Base-by-base conservation (phyloP, 23 tunicate genomes). In the Botrylloides violaceus region DNA sequence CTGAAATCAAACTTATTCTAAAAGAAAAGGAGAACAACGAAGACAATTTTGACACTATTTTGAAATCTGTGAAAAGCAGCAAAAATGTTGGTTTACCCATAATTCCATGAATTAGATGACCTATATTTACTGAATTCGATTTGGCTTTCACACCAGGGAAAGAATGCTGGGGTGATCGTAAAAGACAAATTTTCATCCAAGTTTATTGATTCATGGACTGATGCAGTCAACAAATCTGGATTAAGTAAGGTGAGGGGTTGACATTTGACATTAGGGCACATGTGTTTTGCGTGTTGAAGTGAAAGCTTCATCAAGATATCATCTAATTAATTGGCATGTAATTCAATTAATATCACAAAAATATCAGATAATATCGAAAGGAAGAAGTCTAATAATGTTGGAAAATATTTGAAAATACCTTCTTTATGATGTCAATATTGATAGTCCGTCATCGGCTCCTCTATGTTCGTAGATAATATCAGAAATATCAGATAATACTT, bases 111-210 rank as follows among this genome's bases (percentile, higher is more conserved):
- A 71, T 49, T 19, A 0, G 9, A 21, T 43, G 53, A 7, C 15
- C 12, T 43, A 7, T 9, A 43, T 7, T 43, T 65, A 65, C 71
- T 65, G 0, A 65, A 31, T 12, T 0, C 37, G 18, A 68, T 36
- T 59, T 34, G 29, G 21, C 61, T 24, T 70, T 26, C 29, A 25
- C 26, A 39, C 15, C 77, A 95, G 96, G 99, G 99, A 2, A 87
- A 87, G 66, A 65, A 60, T 1, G 61, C 82, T 34, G 99, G 99
- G 3, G 72, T 85, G 3, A 87, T 95, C 58, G 56, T 47, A 32
- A 95, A 95, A 65, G 99, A 95, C 71, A 82, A 90, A 70, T 95
- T 95, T 82, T 75, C 96, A 20, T 79, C 96, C n/a, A 82, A 78
- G 29, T 95, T 95, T 66, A 62, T 92, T 34, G 88, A 80, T 64